phyloP scores from a whole-genome alignment of 64 coral and sea anemone genomes.

The Montipora sp. region DNA sequence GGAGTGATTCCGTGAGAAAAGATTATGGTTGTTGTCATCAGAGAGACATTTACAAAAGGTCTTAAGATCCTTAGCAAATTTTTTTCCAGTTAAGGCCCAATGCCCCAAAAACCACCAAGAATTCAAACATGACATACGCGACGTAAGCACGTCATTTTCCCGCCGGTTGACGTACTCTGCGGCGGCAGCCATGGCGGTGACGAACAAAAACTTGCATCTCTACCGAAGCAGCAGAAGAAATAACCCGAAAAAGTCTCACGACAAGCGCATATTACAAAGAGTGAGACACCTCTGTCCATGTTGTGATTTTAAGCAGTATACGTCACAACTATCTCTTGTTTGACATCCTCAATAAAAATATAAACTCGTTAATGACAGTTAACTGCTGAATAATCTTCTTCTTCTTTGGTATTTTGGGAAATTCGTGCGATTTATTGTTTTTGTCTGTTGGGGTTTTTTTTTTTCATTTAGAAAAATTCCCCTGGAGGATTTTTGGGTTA shows the following conservation, averaged over 20 bases:
- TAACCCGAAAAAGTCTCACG: not conserved
- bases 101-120: conserved; percentile 17
- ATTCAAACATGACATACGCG: conserved; percentile 10
- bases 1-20: not conserved
- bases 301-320: not conserved
- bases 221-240: not conserved
- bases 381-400: too few species aligned
- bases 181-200: not conserved
- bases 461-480: not conserved
- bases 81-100: not conserved
- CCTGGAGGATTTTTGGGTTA: not conserved
- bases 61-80: not conserved
- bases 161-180: conserved; percentile 47
- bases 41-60: not conserved
- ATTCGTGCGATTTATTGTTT: not conserved
- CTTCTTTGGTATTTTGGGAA: not conserved
- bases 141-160: conserved; percentile 35
- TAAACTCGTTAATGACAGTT: too few species aligned
- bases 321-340: not conserved
- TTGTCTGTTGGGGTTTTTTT: not conserved
- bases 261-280: not conserved
- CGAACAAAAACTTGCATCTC: not conserved
- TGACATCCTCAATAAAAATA: not conserved
- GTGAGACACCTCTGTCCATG: not conserved
- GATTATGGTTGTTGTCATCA: not conserved